Percentiles rank a stretch among this genome's conserved stretches.
Evolutionary conservation across 1,140 invertebrate species (phyloP).

Genomic region (Drosophila jambulina): DNA sequence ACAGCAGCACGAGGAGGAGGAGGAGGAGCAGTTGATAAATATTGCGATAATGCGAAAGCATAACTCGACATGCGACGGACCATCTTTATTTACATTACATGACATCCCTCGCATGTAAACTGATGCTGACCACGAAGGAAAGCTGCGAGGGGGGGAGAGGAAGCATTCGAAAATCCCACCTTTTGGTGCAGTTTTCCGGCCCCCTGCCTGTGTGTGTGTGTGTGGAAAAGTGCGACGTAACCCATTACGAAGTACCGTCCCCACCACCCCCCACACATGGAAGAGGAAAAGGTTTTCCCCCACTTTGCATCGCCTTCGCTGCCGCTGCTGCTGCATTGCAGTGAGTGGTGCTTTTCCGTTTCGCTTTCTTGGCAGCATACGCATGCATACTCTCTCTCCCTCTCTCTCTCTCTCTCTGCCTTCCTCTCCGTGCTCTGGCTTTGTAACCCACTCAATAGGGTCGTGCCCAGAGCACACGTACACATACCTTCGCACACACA

Average conservation of each 20-base stretch:
- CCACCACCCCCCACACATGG: background rate
- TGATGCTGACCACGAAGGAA: constrained; percentile 2
- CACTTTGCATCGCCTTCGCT: constrained; percentile 14
- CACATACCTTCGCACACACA: background rate
- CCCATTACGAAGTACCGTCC: constrained; percentile 11
- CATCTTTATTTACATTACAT: constrained; percentile 10
- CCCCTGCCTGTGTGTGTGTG: constrained; percentile 5
- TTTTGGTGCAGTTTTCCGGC: constrained; percentile 13
- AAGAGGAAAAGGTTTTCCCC: constrained; percentile 13
- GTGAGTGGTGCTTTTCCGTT: constrained; percentile 21
- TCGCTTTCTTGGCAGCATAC: constrained; percentile 18
- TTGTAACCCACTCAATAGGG: constrained; percentile 12
- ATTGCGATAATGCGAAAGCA: background rate
- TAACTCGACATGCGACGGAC: background rate
- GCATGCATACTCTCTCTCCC: constrained; percentile 7
- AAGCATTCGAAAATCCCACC: constrained; percentile 2
- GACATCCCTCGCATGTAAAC: constrained; percentile 12
- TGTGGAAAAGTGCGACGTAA: constrained; percentile 21
- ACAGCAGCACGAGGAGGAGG: background rate
- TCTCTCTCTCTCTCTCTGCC: background rate
- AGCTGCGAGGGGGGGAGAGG: background rate
- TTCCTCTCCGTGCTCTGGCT: constrained; percentile 1
- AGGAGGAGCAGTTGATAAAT: constrained; percentile 6
- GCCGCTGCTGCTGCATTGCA: constrained; percentile 14
- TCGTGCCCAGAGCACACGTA: constrained; percentile 7